A percentile compares a stretch with the other conserved stretches of the same genome.
Conservation (phyloP, 2,888 invertebrate species). For the Drosophila helvetica region DNA sequence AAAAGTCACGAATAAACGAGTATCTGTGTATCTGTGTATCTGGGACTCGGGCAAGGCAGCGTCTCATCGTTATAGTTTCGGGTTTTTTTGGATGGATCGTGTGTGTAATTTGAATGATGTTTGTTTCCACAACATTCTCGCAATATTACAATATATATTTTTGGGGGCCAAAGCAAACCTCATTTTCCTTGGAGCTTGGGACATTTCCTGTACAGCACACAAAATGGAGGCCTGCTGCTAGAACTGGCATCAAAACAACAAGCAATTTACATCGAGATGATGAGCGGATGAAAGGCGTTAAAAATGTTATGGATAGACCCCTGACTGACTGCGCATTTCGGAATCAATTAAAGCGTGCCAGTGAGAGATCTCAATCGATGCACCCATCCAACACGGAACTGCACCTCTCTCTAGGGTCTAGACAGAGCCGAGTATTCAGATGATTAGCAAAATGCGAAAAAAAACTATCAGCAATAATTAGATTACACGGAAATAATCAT, state of each 20-base stretch:
- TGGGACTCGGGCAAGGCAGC: slow-evolving; percentile 43
- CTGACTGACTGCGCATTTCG: slow-evolving; percentile 29
- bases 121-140: slow-evolving; percentile 23
- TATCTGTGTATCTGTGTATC: not conserved
- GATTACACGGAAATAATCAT: slow-evolving; percentile 18
- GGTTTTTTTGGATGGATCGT: slow-evolving; percentile 5
- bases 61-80: slow-evolving; percentile 35
- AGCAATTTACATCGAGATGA: slow-evolving; percentile 54
- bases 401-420: slow-evolving; percentile 9
- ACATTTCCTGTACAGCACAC: slow-evolving; percentile 16
- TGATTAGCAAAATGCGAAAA: slow-evolving; percentile 21
- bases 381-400: slow-evolving; percentile 26
- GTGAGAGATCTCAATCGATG: slow-evolving; percentile 25
- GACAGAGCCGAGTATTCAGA: slow-evolving; percentile 4
- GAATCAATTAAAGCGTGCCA: slow-evolving; percentile 28
- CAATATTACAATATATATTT: slow-evolving; percentile 15
- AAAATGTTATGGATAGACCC: slow-evolving; percentile 20
- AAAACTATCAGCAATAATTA: slow-evolving; percentile 32
- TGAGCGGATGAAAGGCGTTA: slow-evolving; percentile 51
- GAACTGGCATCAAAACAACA: slow-evolving; percentile 70
- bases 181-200: slow-evolving; percentile 25
- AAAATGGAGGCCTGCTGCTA: slow-evolving; percentile 37
- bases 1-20: slow-evolving; percentile 9
- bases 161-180: slow-evolving; percentile 41
- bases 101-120: slow-evolving; percentile 51